Base-by-base conservation (phyloP, 2,888 invertebrate species). In the Calephelis perditalis region DNA sequence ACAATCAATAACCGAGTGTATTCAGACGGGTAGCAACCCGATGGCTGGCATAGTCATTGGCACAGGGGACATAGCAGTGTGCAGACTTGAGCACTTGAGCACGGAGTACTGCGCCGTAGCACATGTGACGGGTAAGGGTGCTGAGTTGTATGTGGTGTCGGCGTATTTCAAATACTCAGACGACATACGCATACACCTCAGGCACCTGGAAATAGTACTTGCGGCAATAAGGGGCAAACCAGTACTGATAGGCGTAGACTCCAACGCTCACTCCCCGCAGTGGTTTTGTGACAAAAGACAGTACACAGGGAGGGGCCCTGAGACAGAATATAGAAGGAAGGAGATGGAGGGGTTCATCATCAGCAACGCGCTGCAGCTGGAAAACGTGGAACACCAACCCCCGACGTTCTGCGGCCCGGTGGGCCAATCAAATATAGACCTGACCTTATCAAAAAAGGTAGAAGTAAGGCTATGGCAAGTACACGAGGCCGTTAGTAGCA, bases 311-410 rank as follows among this genome's bases (percentile, higher is more conserved):
- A 15, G 47, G 3, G 47, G 47, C 3, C 47, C 7, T 7, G 47
- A 47, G 3, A 47, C 47, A 3, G 47, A 47, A 0, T 7, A 1
- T 5, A 12, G 47, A 15, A n/a, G 47, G 7, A 15, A 7, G 12
- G 47, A 47, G 7, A 15, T 47, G 47, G 47, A 47, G 15, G 47
- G 47, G 0, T 47, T 47, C 3, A 47, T 47, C 11, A 7, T 7
- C 1, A 7, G 7, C 0, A 3, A n/a, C 0, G 4, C 5, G 0
- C 46, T 46, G 4, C 11, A 4, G 0, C 11, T 46, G 0, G n/a
- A n/a, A 1, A 47, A 47, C 3, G 8, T 8, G 7, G 15, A 47
- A 7, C 8, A 12, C 7, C 47, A 47, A 7, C 47, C 47, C 4
- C 47, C 15, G 5, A 47, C 47, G 5, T 47, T 47, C 7, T 7